Base-by-base conservation (phyloP, 2,888 invertebrate species). In the Helicoverpa assulta region DNA sequence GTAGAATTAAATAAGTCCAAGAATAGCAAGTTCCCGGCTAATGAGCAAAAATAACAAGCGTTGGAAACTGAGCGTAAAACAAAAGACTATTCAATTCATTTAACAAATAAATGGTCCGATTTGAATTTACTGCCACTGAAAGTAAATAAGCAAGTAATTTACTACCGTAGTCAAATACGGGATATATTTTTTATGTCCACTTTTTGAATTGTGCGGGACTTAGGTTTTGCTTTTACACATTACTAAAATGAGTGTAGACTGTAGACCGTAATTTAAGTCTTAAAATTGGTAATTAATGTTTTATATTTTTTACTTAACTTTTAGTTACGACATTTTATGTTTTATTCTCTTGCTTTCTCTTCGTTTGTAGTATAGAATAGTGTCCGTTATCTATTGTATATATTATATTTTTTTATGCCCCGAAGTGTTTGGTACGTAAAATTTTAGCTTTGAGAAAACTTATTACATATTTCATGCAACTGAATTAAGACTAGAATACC, bases 61-160 rank as follows among this genome's bases (percentile, higher is more conserved):
- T 12, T 60, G 19, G 8, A n/a, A 18, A 61, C 21, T 10, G 40
- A 77, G 56, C 52, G 72, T 53, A 26, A 71, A 73, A 72, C 56
- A 78, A 72, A 73, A 61, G 78, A 33, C 62, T 21, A 57, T 78
- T 40, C 73, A 72, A 61, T 78, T 61, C 52, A 72, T 71, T 73
- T 40, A 61, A 61, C 56, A 71, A 73, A 61, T 71, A 78, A 78
- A 73, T 72, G 56, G 6, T 6, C 52, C 62, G 29, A 18, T 71
- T n/a, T 26, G 8, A 72, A 72, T 78, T 70, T 50, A 72, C 62
- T 73, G 47, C 5, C 21, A 52, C 52, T 21, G 19, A 56, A 77
- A 56, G 56, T 21, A 61, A 61, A 57, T 50, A 56, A 56, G 37
- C 47, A 72, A 40, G 21, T 53, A 40, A 52, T 61, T 52, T 53